These are phyloP conservation scores for Hylyphantes graminicola DNA, from an alignment of 1,140 invertebrate species.

Conservation along the genomic window DNA sequence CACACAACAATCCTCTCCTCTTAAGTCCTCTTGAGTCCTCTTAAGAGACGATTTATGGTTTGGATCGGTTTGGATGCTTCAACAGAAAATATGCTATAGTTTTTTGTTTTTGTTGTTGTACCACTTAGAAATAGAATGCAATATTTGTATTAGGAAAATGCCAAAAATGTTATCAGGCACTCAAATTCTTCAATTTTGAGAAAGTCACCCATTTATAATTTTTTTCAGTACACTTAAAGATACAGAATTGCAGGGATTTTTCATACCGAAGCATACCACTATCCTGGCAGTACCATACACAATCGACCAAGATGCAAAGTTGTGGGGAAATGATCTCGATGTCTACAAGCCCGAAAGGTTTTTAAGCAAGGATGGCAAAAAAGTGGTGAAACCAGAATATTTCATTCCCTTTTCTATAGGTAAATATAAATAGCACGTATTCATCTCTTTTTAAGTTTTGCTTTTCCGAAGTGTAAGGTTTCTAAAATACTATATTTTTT, in stretches of 20 bases:
- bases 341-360: constrained; percentile 78
- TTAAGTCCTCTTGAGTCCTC: too few species aligned
- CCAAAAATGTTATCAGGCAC: too few species aligned
- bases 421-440: constrained; percentile 37
- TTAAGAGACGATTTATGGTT: too few species aligned
- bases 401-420: constrained; percentile 65
- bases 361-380: constrained; percentile 64
- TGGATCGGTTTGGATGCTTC: too few species aligned
- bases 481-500: too few species aligned
- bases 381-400: constrained; percentile 61
- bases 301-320: constrained; percentile 75
- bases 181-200: background rate
- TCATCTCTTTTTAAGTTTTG: too few species aligned
- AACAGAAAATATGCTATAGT: too few species aligned
- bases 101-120: too few species aligned
- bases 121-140: too few species aligned
- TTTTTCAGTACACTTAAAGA: constrained; percentile 47
- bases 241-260: constrained; percentile 53
- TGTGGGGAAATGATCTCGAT: constrained; percentile 77
- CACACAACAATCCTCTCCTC: too few species aligned
- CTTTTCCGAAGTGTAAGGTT: too few species aligned
- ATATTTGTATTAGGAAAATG: too few species aligned
- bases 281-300: constrained; percentile 78
- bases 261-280: constrained; percentile 64
- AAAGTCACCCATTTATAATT: background rate